Evolutionary conservation across 2,113 vertebrate species (phyloP), one percentile per base, ranked within the genome.

Genomic region (Lanius ludovicianus): DNA sequence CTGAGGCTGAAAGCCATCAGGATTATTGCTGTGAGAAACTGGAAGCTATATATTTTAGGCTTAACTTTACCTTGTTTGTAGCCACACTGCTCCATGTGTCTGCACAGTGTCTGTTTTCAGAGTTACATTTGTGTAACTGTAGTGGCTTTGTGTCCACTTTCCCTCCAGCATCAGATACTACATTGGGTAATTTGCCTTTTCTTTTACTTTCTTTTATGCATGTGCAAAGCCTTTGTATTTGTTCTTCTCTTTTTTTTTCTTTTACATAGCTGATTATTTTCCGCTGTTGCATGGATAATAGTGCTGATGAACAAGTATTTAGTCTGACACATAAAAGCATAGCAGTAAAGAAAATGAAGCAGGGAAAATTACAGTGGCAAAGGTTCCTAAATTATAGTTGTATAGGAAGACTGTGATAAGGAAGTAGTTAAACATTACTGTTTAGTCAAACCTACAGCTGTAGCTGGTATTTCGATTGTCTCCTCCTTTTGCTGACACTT

Each of bases 341-440:
- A 64, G 80, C 76, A 20, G 71, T 97, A 98, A 93, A 89, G 95
- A 71, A 63, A 92, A 87, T 49, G 91, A 97, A 96, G 82, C 87
- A 83, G 71, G 68, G 71, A 93, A 90, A 97, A 96, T 97, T 95
- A 93, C 83, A 95, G 95, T 96, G 88, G 95, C 97, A 94, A 97
- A 98, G 97, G 96, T 97, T 97, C 80, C 95, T 97, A 91, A 97
- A 95, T 97, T 97, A 94, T 78, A 97, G 96, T 95, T 97, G 95
- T 85, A 81, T 80, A 87, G 95, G 92, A 96, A 94, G 94, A 94
- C 53, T 84, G 63, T 92, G 97, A 98, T 98, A 98, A 98, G 97
- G 88, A 97, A 97, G 95, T 94, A 91, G 97, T 98, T 98, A 98
- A 98, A 98, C 87, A 96, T 97, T 98, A 93, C 93, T 96, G 70